phyloP scores from a whole-genome alignment of 2,113 vertebrate species.

The Sander vitreus region DNA sequence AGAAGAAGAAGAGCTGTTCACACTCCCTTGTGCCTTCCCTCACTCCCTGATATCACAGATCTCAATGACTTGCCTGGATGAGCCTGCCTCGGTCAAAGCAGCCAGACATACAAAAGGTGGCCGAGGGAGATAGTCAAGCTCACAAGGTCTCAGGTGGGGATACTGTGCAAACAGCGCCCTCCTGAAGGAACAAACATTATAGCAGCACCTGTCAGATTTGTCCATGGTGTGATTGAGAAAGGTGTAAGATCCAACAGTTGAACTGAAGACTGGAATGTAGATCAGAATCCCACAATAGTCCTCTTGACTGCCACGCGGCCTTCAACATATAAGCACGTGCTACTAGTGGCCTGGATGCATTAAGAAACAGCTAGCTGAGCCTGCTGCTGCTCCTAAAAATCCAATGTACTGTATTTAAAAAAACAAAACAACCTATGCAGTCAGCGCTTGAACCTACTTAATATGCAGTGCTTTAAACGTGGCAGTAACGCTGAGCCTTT shows the following conservation, averaged over 20 bases:
- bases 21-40: constrained; percentile 69
- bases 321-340: constrained; percentile 43
- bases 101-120: not conserved
- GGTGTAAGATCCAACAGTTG: constrained; percentile 58
- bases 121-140: constrained; percentile 32
- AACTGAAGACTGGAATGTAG: constrained; percentile 51
- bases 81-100: too few species aligned
- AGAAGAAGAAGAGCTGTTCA: constrained; percentile 28
- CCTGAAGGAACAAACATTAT: constrained; percentile 39
- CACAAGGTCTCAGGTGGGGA: constrained; percentile 37
- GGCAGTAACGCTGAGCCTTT: constrained; percentile 48
- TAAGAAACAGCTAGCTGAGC: constrained; percentile 34
- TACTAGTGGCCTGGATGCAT: constrained; percentile 41
- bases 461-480: constrained; percentile 56
- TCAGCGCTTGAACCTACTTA: constrained; percentile 47
- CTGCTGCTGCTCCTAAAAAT: constrained; percentile 49
- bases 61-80: not conserved
- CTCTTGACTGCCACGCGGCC: constrained; percentile 46
- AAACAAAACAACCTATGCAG: constrained; percentile 63
- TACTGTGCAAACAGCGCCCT: not conserved
- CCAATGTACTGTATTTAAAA: constrained; percentile 65
- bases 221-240: constrained; percentile 35
- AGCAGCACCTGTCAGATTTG: constrained; percentile 52
- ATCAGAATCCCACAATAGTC: constrained; percentile 43
- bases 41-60: constrained; percentile 29